Evolutionary conservation across 2,113 vertebrate species (phyloP), one percentile per base, ranked within the genome.

Genomic region (Anthoscopus minutus): DNA sequence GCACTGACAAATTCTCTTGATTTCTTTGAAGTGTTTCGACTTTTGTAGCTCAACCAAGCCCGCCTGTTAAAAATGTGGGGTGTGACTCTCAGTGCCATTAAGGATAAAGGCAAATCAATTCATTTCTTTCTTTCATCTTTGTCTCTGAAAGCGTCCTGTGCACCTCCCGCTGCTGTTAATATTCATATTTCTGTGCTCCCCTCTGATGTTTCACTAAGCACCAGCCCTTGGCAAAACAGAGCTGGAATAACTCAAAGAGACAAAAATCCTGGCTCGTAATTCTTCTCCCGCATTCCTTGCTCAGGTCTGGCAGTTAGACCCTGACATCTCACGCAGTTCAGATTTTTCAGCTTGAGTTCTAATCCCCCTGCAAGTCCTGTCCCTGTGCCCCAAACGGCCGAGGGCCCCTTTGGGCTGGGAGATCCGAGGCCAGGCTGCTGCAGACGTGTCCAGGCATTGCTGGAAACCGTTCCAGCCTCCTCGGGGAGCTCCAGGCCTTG

Each of bases 121-220:
- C 15, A 22, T 66, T 71, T 77, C 51, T 54, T 57, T 33, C 87
- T 95, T 95, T 96, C 92, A 94, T 93, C 88, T 92, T 67, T 51
- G 64, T 79, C 35, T 88, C 88, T 84, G 73, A 67, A 73, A 50
- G 48, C 25, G 4, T 62, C 38, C 44, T 25, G 54, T 42, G 79
- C 70, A 60, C 58, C 82, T 67, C 54, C 42, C 0, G 2, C 25
- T 31, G 83, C n/a, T 86, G 65, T 89, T 94, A 71, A 81, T 93
- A 86, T 92, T 91, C 64, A 91, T 60, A 71, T 62, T 81, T 51
- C 69, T 88, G 38, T 80, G 79, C 76, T 90, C 38, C 62, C 54
- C 60, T 92, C 94, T 93, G 91, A 77, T 88, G 86, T 77, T 45
- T 45, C 64, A n/a, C 54, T 37, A 18, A 78, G 82, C 50, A 77